Evolutionary conservation across 2,113 vertebrate genomes (phyloP), one percentile per base, ranked within the genome.

Genomic region (Hippocampus guttulatus): DNA sequence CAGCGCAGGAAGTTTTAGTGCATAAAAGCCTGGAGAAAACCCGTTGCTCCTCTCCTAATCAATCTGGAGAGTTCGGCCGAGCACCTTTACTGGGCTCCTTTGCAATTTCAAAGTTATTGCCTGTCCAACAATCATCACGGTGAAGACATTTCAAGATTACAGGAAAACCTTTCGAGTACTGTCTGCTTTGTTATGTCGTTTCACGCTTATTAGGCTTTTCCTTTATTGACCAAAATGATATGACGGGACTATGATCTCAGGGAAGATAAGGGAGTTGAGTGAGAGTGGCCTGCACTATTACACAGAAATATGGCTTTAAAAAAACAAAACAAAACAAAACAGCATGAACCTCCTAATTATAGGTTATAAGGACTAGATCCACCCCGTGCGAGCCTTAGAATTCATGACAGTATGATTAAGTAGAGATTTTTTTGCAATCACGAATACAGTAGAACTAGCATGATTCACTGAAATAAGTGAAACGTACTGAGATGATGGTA

Each of bases 61-160:
- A 85, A 84, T 85, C 86, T 78, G 65, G n/a, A 74, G 70, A 75
- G 75, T 77, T 82, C 61, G 78, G 82, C 71, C 51, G 43, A 73
- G 76, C 65, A 77, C 71, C 71, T 73, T 82, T 75, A 77, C 75
- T 15, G 54, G 70, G 72, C 77, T 77, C 68, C 61, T 81, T 66
- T 65, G 75, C 63, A 75, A 74, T 76, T 75, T 65, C 64, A 70
- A 60, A 85, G 68, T 82, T 82, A 80, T 49, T 33, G 73, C 77
- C 69, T 75, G 71, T 79, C 75, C 9, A 70, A 75, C 78, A 54
- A 73, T 67, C 3, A 69, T 67, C 55, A 38, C 62, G 67, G 67
- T 60, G 54, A 1, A 38, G 9, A 69, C 43, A 67, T 52, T 71
- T 58, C 54, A 60, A 62, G 76, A 74, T 30, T 41, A 47, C 43